phyloP scores from a whole-genome alignment of 2,113 vertebrate genomes.

The Phyllostomus hastatus region DNA sequence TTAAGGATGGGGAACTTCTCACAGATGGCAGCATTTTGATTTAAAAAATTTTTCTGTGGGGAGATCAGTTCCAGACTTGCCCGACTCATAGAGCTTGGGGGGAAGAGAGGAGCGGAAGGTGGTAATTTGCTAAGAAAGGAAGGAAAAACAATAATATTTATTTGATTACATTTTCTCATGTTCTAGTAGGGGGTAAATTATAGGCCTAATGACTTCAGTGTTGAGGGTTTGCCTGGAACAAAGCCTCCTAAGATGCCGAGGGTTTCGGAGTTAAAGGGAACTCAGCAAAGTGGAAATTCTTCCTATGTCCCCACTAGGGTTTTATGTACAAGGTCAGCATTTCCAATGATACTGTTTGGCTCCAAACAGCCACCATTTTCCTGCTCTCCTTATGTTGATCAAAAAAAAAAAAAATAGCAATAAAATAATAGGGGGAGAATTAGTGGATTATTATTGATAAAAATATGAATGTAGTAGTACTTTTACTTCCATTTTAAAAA shows the following conservation, averaged over 20 bases:
- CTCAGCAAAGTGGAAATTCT: neutral
- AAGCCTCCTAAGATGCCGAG: slow-evolving; percentile 38
- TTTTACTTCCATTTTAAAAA: neutral
- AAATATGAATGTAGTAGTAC: neutral
- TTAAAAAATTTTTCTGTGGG: slow-evolving; percentile 18
- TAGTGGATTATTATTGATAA: neutral
- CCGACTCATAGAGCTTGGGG: slow-evolving; percentile 14
- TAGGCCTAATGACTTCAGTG: slow-evolving; percentile 61
- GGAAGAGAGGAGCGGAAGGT: slow-evolving; percentile 54
- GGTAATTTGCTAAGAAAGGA: slow-evolving; percentile 76
- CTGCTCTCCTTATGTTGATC: neutral
- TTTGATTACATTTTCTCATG: slow-evolving; percentile 72
- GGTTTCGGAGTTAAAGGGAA: slow-evolving; percentile 11
- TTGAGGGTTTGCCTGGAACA: slow-evolving; percentile 45
- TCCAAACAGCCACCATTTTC: neutral
- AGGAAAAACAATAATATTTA: slow-evolving; percentile 76
- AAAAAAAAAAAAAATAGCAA: neutral
- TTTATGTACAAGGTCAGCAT: neutral
- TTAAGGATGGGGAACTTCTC: neutral
- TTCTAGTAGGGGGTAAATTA: slow-evolving; percentile 70
- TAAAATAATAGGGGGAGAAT: neutral
- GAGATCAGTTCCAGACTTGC: slow-evolving; percentile 71
- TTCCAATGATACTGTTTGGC: neutral
- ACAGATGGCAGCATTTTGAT: slow-evolving; percentile 49
- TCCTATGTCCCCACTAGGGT: neutral